Evolutionary conservation across 2,797 vertebrate genomes (phyloP).

Genomic region (Phalloptychus januarius): DNA sequence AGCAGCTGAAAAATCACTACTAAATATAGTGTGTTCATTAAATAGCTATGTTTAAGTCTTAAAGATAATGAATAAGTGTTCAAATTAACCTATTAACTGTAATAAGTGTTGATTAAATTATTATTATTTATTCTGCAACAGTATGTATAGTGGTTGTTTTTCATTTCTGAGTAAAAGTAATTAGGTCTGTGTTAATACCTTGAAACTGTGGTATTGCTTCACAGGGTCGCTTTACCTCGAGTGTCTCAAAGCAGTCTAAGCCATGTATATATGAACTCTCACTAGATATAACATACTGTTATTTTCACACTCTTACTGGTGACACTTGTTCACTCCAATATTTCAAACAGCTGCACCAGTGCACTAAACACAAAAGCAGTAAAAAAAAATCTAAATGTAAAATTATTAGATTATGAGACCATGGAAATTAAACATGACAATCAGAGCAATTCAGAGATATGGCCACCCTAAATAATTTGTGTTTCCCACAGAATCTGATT

Average conservation of each 20-base stretch:
- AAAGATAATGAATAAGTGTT: not conserved
- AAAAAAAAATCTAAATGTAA: not conserved
- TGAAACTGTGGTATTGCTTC: not conserved
- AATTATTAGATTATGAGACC: not conserved
- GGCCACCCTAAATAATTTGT: not conserved
- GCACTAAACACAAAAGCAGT: not conserved
- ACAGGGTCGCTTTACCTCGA: not conserved
- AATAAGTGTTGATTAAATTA: not conserved
- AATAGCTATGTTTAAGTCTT: no score
- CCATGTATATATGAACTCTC: not conserved
- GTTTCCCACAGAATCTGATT: not conserved
- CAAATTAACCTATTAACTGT: not conserved
- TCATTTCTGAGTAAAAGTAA: not conserved
- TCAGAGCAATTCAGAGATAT: constrained; percentile 6
- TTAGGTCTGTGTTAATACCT: not conserved
- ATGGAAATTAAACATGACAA: constrained; percentile 2
- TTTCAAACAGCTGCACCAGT: not conserved
- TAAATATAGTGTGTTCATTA: not conserved
- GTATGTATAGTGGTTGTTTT: not conserved
- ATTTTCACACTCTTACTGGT: not conserved
- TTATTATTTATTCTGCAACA: not conserved
- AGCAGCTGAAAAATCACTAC: not conserved
- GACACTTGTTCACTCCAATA: not conserved
- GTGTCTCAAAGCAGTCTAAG: not conserved
- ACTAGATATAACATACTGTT: not conserved